Percentiles rank a stretch among this genome's conserved stretches.
phyloP scores from a whole-genome alignment of 2,888 invertebrate species.

The Eristalinus sepulchralis region DNA sequence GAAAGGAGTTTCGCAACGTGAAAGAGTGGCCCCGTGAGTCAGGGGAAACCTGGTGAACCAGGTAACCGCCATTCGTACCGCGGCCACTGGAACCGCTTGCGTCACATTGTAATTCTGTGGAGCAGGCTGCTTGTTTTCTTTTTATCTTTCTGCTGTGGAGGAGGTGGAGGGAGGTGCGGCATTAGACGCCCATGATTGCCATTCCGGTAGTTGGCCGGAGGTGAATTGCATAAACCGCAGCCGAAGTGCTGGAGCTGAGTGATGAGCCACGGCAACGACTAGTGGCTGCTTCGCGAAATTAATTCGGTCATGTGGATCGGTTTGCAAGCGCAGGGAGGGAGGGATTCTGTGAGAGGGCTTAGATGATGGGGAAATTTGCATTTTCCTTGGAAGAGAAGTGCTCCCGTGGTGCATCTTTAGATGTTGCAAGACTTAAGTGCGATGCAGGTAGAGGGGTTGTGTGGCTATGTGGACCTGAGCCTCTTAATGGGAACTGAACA shows the following conservation, averaged over 20 bases:
- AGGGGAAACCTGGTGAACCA: slow-evolving; percentile 26
- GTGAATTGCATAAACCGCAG: slow-evolving; percentile 50
- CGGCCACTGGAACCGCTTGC: slow-evolving; percentile 49
- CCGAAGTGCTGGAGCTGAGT: slow-evolving; percentile 26
- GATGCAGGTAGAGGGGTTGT: not conserved
- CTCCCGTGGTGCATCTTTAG: not conserved
- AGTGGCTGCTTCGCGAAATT: slow-evolving; percentile 19
- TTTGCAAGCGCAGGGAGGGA: not conserved
- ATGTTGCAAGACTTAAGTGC: not conserved
- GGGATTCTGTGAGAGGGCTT: not conserved
- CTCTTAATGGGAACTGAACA: too few species aligned
- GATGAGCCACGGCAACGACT: slow-evolving; percentile 32
- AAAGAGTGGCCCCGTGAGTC: slow-evolving; percentile 26
- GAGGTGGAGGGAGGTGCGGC: slow-evolving; percentile 3
- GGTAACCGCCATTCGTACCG: slow-evolving; percentile 16
- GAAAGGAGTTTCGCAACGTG: slow-evolving; percentile 54
- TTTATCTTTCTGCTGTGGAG: slow-evolving; percentile 19
- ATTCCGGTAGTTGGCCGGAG: slow-evolving; percentile 26
- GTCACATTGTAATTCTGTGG: slow-evolving; percentile 53
- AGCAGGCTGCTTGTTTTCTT: slow-evolving; percentile 23
- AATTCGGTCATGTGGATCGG: slow-evolving; percentile 38
- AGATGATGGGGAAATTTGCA: not conserved
- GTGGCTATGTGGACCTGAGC: too few species aligned
- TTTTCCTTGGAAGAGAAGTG: not conserved
- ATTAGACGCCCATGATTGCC: slow-evolving; percentile 24